phyloP scores from a whole-genome alignment of 1,140 invertebrate species.

The Chironomus tepperi region DNA sequence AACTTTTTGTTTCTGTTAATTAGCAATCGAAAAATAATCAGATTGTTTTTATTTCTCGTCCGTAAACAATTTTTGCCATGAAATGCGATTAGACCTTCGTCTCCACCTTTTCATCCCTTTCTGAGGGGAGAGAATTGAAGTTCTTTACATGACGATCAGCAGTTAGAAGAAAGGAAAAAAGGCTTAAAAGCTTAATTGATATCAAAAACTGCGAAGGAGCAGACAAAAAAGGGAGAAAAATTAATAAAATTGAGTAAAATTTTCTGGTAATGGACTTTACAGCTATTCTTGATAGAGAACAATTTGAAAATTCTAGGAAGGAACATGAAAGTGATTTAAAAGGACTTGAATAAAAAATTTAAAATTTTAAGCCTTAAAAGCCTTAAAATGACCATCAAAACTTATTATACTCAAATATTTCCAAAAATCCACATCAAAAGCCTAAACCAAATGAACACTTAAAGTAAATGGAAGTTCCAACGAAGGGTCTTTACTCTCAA shows the following conservation, averaged over 20 bases:
- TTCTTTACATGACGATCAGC: background rate
- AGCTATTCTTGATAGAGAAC: no score
- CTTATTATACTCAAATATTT: no score
- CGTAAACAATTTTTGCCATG: background rate
- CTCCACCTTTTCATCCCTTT: background rate
- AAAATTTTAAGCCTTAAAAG: no score
- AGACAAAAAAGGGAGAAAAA: background rate
- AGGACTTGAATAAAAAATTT: no score
- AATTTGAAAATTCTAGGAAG: no score
- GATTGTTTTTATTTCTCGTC: background rate
- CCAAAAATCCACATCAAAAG: no score
- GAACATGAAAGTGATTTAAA: no score
- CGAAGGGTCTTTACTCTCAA: no score
- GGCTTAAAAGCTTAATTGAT: conserved; percentile 8
- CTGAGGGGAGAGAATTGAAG: background rate
- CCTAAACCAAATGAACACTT: no score
- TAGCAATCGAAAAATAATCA: background rate
- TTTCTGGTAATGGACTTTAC: no score
- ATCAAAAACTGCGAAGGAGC: background rate
- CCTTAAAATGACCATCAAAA: no score
- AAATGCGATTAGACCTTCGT: background rate
- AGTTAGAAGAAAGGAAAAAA: background rate
- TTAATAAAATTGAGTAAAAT: background rate
- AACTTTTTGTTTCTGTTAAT: background rate
- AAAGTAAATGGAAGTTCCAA: no score